Evolutionary conservation across 2,888 invertebrate species (phyloP), one percentile per base, ranked within the genome.

Genomic region (Nowickia ferox): DNA sequence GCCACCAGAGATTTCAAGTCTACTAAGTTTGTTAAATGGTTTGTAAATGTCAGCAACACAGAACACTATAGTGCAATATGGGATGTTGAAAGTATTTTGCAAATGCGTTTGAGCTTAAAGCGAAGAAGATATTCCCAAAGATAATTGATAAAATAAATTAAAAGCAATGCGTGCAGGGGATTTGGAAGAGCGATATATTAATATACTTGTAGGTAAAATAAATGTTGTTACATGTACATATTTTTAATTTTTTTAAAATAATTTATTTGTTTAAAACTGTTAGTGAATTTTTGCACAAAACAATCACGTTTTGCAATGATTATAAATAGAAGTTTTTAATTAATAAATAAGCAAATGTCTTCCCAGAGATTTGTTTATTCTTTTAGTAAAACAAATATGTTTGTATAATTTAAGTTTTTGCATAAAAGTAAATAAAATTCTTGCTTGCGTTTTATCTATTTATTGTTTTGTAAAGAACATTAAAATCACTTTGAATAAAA

Each of bases 401-500:
- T 15, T 40, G 13, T 5, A 72, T 59, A 59, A 72, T 9, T 11
- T 3, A 44, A 71, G n/a, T 63, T 53, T 5, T 22, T 11, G 53
- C 9, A 40, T n/a, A 15, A 59, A 10, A 9, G 46, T 9, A 66
- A 48, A 2, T 3, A 48, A 46, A 17, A n/a, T 51, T 51, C 42
- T 53, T 17, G 11, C 6, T 22, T 44, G n/a, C 6, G 40, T 68
- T 48, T 38, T 57, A 48, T 38, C 1, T 9, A 44, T 51, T 68
- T 61, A n/a, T 46, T 51, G 19, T 17, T 9, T 53, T 22, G 13
- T 65, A 11, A 30, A 75, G 44, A 79, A 48, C 40, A 66, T 61
- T 75, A 8, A 83, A 86, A 80, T 63, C 79, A 53, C 40, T 80
- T 80, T 71, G 55, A 83, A 80, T 83, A 76, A 72, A 86, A 83